Evolutionary conservation across 2,797 vertebrate species (phyloP).

Genomic region (Enteromius treurensis): DNA sequence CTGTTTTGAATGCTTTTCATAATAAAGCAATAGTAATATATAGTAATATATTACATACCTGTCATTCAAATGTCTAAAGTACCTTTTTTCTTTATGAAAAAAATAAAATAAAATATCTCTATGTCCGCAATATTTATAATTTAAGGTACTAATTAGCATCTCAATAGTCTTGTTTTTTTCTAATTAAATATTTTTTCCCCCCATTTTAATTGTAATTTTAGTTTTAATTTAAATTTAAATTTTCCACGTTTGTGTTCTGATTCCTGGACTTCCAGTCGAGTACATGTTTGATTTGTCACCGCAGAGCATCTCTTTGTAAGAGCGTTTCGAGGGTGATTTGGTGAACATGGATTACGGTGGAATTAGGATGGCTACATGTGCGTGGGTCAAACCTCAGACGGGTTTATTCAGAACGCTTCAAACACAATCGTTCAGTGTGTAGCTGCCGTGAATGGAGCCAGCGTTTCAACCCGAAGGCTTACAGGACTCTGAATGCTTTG

Average conservation of each 20-base stretch:
- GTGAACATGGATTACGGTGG: neutral
- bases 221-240: too few relatives aligned
- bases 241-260: too few relatives aligned
- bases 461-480: constrained; percentile 21
- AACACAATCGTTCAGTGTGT: constrained; percentile 16
- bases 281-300: neutral
- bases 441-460: constrained; percentile 13
- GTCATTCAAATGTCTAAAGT: neutral
- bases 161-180: neutral
- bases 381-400: constrained; percentile 1
- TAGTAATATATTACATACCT: neutral
- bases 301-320: neutral
- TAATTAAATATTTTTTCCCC: neutral
- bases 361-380: constrained; percentile 54
- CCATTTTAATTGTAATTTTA: too few relatives aligned
- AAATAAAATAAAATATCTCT: neutral
- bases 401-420: constrained; percentile 12
- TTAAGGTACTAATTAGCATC: neutral
- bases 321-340: constrained; percentile 3
- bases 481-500: constrained; percentile 39
- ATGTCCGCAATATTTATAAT: neutral
- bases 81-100: too few relatives aligned
- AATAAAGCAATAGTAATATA: neutral
- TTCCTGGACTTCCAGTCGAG: neutral
- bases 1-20: neutral